Conservation (phyloP, 1,140 invertebrate genomes). For the Sycophaga agraensis region DNA sequence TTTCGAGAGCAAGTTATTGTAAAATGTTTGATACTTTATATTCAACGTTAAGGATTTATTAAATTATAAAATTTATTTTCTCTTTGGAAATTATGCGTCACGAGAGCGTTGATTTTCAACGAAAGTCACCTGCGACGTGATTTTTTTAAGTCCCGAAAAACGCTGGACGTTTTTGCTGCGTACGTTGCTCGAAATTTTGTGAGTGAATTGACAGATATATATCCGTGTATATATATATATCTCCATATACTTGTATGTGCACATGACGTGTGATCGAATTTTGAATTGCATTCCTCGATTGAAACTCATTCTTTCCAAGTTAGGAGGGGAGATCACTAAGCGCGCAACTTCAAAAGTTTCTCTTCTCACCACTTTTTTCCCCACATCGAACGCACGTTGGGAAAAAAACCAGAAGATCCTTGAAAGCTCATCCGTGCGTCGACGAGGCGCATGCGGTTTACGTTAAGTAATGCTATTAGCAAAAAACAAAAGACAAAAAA, state of each 20-base stretch:
- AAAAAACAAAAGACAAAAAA: conserved; percentile 9
- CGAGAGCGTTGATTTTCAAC: not conserved
- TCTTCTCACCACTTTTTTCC: conserved; percentile 12
- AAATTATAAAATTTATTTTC: conserved; percentile 12
- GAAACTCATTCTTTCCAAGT: not conserved
- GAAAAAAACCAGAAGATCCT: conserved; percentile 17
- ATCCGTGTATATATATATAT: not conserved
- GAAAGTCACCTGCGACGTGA: conserved; percentile 5
- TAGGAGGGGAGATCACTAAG: not conserved
- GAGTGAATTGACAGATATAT: not conserved
- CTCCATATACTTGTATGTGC: not conserved
- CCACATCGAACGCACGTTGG: not conserved
- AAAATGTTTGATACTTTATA: conserved; percentile 12
- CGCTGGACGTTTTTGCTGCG: conserved; percentile 26
- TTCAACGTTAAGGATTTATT: conserved; percentile 5
- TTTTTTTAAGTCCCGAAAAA: conserved; percentile 10
- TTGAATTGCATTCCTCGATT: conserved; percentile 9
- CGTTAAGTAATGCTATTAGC: conserved; percentile 17
- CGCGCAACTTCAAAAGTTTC: conserved; percentile 25
- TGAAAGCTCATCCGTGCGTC: conserved; percentile 14
- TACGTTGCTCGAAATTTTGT: conserved; percentile 12
- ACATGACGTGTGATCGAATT: conserved; percentile 9
- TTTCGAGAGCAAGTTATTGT: not conserved
- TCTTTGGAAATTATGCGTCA: not conserved
- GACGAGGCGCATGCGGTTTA: not conserved